phyloP scores from a whole-genome alignment of 2,113 vertebrate species.

The Leucoraja erinaceus region DNA sequence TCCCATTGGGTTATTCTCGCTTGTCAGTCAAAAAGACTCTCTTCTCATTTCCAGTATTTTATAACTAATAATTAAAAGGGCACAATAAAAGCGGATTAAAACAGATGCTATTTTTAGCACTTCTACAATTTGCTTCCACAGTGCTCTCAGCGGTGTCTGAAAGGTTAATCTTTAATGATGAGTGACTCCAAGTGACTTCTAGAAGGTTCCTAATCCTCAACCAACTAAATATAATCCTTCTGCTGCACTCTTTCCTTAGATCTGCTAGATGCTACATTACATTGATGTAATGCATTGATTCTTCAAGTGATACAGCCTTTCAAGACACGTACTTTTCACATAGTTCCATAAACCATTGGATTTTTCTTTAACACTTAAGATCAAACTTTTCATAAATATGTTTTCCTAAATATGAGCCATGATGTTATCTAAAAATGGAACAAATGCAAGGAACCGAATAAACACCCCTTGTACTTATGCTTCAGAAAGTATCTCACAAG shows the following conservation, averaged over 20 bases:
- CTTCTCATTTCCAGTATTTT: not conserved
- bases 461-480: too few species aligned
- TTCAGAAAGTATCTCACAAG: not conserved
- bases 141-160: not conserved
- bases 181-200: not conserved
- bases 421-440: not conserved
- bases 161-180: slow-evolving; percentile 6
- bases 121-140: not conserved
- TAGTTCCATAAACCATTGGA: not conserved
- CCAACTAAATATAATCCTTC: not conserved
- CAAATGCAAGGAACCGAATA: not conserved
- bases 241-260: not conserved
- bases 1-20: not conserved
- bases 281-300: not conserved
- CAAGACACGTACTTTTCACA: not conserved
- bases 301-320: not conserved
- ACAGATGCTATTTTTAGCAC: not conserved
- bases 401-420: not conserved
- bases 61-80: not conserved
- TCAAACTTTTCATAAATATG: not conserved
- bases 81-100: not conserved
- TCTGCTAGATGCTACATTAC: not conserved
- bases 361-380: not conserved
- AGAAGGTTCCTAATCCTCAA: not conserved
- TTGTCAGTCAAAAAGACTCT: not conserved